Percentiles rank a stretch among this genome's conserved stretches.
phyloP scores from a whole-genome alignment of 1,140 invertebrate genomes.

The Sitodiplosis mosellana region DNA sequence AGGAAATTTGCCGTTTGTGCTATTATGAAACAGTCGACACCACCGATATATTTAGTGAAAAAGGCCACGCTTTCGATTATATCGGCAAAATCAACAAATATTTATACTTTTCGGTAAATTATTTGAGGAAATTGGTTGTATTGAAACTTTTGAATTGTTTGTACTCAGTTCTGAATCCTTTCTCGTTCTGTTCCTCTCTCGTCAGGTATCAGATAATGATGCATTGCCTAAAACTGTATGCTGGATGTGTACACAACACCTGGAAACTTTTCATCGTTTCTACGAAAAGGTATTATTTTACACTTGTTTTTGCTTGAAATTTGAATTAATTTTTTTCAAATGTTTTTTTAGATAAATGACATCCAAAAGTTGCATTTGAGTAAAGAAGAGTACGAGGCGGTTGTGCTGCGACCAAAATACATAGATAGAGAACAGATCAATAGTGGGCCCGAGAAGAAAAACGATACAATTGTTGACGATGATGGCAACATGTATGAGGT shows the following conservation, averaged over 20 bases:
- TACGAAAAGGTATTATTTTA: background rate
- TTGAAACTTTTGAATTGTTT: background rate
- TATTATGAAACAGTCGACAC: background rate
- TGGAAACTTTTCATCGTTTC: background rate
- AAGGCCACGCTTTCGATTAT: background rate
- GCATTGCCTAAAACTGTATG: background rate
- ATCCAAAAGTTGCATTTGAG: background rate
- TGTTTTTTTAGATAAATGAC: background rate
- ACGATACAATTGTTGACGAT: background rate
- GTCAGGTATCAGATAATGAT: background rate
- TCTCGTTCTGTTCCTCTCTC: too few species aligned
- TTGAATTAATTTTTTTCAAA: background rate
- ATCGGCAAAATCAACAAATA: background rate
- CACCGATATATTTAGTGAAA: background rate
- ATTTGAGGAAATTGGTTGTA: background rate
- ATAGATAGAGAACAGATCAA: too few species aligned
- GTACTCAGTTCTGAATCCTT: background rate
- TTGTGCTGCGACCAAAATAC: background rate
- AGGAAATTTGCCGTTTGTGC: background rate
- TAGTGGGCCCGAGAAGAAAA: too few species aligned
- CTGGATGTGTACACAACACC: background rate
- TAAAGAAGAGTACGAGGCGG: background rate
- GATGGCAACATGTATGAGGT: background rate
- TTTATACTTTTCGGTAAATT: background rate
- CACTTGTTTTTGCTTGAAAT: background rate